Evolutionary conservation across 92 coral and sea anemone species (phyloP), one percentile per base, ranked within the genome.

Genomic region (Montipora capitata): DNA sequence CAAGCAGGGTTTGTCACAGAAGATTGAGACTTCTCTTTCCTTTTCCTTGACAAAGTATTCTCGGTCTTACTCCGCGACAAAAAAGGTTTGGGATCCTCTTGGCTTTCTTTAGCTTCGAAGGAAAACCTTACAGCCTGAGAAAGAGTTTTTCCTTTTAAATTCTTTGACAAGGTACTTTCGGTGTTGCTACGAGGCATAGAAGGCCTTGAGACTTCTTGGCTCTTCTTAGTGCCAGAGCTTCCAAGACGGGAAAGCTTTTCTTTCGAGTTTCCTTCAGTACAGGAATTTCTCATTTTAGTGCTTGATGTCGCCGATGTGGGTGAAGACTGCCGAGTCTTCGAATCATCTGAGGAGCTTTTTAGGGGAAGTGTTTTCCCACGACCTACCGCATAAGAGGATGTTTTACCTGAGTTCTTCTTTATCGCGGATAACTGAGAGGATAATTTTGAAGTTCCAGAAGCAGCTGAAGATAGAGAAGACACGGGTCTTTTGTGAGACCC

Each of bases 401-500:
- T 64, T 40, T 42, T 62, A n/a, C 2, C 61, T 40, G 56, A 40
- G 3, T 35, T 49, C 10, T 67, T 51, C 52, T 45, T 40, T 1
- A 27, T 27, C 51, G 69, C 38, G 27, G 35, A 27, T 27, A 40
- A 70, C 27, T 74, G 65, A 79, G 84, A 45, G 14, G 77, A 68
- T 14, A 10, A 2, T 54, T 48, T 49, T 35, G 85, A 68, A 15
- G 63, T 81, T 15, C 52, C 66, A 11, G 64, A 15, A 3, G 66
- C 67, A 2, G 17, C 54, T 9, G 77, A 4, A 16, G 57, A 15
- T 41, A 14, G 39, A 8, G 77, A 27, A 4, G 68, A 10, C 52
- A 20, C 16, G 40, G 66, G 39, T 13, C 57, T 68, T 7, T 69
- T 81, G 68, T 70, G 49, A 81, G 85, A 5, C 40, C 16, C 66